Base-by-base conservation (phyloP, 1,140 invertebrate species). In the Aphis gossypii region DNA sequence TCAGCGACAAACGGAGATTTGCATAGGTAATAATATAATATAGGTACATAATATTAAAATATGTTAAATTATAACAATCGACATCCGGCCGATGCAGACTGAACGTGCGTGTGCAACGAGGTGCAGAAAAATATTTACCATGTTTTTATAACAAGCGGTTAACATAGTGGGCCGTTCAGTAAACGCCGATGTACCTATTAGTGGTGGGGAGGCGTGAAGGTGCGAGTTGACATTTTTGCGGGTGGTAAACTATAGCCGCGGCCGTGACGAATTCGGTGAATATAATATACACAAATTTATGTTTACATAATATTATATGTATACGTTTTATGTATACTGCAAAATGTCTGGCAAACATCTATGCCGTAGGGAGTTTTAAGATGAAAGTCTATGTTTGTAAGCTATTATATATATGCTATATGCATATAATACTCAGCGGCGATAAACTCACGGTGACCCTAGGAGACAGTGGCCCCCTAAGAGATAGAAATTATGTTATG, bases 61-160 rank as follows among this genome's bases (percentile, higher is more conserved):
- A 11, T n/a, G 60, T 68, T n/a, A n/a, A n/a, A 68, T 68, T 68
- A 30, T 68, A 86, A 86, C 44, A 86, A 86, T 86, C 83, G 83
- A 46, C 83, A 46, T 86, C 83, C 41, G 83, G 41, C 83, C 14
- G 41, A n/a, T n/a, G 4, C 8, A 25, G 23, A 84, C 41, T 18
- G 23, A 23, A 25, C 83, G 83, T 23, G 56, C 56, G 60, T 68
- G 60, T 68, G 60, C 25, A 25, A 60, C 56, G 56, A 60, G 60
- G 60, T 18, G 60, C 60, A 68, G 30, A 68, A 68, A 68, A 68
- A 68, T 68, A n/a, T 14, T 60, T 60, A 60, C 25, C 60, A 14
- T 23, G 56, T 60, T 68, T 1, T n/a, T 68, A n/a, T n/a, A 68
- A 68, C 60, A 68, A 30, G 60, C 60, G 60, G 60, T 68, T 68